Percentiles rank a stretch among this genome's conserved stretches.
Evolutionary conservation across 2,888 invertebrate species (phyloP).

Genomic region (Drosophila ezoana): DNA sequence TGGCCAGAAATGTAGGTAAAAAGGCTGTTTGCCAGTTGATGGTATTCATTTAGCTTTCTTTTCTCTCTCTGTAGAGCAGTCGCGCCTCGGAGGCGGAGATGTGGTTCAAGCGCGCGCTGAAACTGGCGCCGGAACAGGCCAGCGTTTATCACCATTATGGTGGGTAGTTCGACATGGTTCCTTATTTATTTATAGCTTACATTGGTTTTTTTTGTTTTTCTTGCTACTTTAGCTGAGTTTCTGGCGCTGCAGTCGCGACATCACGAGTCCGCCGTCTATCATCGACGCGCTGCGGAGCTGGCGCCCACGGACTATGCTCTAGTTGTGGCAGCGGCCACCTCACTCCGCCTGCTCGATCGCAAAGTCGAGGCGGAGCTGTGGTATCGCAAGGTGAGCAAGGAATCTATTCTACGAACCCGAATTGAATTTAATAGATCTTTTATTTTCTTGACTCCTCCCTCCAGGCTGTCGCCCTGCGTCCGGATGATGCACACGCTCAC

Average conservation of each 20-base stretch:
- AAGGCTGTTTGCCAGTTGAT: background rate
- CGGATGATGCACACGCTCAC: constrained; percentile 94
- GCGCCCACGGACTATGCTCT: constrained; percentile 92
- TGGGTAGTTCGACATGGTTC: constrained; percentile 84
- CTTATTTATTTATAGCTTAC: background rate
- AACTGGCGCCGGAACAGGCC: constrained; percentile 93
- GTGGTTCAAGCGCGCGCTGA: constrained; percentile 94
- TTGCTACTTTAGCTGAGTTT: constrained; percentile 91
- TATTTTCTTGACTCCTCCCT: no score
- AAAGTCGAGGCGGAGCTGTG: constrained; percentile 93
- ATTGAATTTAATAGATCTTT: accelerated
- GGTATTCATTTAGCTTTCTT: background rate
- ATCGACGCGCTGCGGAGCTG: constrained; percentile 91
- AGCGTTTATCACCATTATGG: constrained; percentile 96
- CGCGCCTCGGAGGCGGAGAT: constrained; percentile 93
- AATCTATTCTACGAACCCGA: background rate
- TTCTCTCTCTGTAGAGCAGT: constrained; percentile 87
- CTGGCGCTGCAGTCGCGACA: constrained; percentile 91
- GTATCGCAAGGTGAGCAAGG: constrained; percentile 90
- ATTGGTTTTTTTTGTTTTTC: background rate
- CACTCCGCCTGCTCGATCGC: constrained; percentile 92
- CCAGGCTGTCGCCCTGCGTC: constrained; percentile 85
- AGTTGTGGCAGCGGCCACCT: constrained; percentile 94
- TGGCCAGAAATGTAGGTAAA: constrained; percentile 93
- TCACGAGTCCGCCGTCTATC: constrained; percentile 92